phyloP scores from a whole-genome alignment of 2,797 vertebrate genomes.

The Buceros bicornis region DNA sequence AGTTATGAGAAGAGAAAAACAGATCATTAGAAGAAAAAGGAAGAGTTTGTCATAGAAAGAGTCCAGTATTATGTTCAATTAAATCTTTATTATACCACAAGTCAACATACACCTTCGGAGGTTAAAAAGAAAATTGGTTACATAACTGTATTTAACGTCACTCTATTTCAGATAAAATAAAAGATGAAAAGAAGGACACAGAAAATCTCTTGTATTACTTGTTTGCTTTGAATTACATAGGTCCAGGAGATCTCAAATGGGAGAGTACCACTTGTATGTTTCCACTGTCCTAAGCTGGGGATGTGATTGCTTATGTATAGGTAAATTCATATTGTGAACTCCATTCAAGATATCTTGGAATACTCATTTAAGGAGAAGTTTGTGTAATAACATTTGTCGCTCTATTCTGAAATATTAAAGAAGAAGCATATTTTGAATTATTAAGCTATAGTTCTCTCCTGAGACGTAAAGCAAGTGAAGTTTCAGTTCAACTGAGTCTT shows the following conservation, averaged over 20 bases:
- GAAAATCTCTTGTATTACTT: not conserved
- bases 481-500: constrained; percentile 43
- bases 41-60: not conserved
- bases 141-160: not conserved
- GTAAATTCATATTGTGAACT: constrained; percentile 6
- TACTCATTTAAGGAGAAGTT: not conserved
- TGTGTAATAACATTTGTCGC: constrained; percentile 1
- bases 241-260: not conserved
- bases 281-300: not conserved
- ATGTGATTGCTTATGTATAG: not conserved
- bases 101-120: not conserved
- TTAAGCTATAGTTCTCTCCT: not conserved
- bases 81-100: not conserved
- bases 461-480: constrained; percentile 5
- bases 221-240: not conserved
- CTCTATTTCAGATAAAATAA: not conserved
- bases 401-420: constrained; percentile 30
- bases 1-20: constrained; percentile 14
- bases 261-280: not conserved
- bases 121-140: not conserved
- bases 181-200: not conserved
- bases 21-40: constrained; percentile 32
- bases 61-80: not conserved
- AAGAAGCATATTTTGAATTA: constrained; percentile 29
- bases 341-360: not conserved